These are phyloP conservation scores for Petromus typicus DNA, from an alignment of 2,113 vertebrate species.

Conservation along the genomic window DNA sequence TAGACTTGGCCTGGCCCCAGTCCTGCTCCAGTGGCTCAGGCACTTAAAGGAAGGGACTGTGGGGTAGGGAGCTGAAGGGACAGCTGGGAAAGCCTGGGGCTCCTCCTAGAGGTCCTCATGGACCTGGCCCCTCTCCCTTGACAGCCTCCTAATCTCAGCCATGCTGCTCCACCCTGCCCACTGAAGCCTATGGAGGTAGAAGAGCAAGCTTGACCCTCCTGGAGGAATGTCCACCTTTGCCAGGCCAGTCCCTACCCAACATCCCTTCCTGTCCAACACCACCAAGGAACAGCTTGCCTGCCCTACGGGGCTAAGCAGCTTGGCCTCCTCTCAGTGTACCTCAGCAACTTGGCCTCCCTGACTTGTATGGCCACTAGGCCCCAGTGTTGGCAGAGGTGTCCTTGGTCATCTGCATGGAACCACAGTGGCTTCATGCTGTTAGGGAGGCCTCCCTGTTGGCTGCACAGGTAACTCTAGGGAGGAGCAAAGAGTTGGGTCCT, in stretches of 20 bases:
- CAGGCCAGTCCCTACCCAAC: not conserved
- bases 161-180: not conserved
- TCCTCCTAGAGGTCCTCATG: not conserved
- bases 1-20: not conserved
- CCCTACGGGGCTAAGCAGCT: not conserved
- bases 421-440: not conserved
- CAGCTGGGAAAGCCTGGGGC: not conserved
- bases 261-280: not conserved
- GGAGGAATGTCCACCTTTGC: too few relatives aligned
- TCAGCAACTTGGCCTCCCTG: not conserved
- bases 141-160: not conserved
- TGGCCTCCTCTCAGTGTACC: not conserved
- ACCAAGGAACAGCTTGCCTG: not conserved
- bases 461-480: not conserved
- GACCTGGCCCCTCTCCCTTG: not conserved
- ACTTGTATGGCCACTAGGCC: not conserved
- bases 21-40: not conserved
- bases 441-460: not conserved
- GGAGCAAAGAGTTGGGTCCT: not conserved
- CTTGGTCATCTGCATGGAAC: not conserved
- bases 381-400: not conserved
- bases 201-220: too few relatives aligned
- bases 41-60: not conserved
- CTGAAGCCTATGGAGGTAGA: not conserved
- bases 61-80: not conserved